Conservation (phyloP, 1,140 invertebrate genomes). For the Myzus persicae region DNA sequence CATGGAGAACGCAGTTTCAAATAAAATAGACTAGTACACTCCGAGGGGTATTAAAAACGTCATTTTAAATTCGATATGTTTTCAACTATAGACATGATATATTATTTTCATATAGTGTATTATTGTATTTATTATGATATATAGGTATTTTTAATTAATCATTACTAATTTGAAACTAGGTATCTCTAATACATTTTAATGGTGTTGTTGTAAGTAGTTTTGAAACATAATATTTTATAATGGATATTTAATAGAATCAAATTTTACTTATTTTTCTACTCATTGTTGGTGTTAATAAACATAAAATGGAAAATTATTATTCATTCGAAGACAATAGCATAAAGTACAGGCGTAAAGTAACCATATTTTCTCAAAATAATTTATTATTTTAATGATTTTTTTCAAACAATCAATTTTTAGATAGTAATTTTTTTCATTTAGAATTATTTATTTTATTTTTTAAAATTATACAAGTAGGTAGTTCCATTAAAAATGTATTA, state of each 20-base stretch:
- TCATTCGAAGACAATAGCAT: no score
- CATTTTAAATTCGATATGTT: background rate
- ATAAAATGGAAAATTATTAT: no score
- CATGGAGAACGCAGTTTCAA: background rate
- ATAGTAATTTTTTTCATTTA: background rate
- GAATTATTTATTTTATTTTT: background rate
- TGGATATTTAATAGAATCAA: no score
- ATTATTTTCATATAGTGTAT: background rate
- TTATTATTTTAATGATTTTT: background rate
- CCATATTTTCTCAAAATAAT: background rate
- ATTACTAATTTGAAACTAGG: background rate
- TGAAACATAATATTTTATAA: no score
- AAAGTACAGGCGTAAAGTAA: no score
- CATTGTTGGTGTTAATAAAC: no score
- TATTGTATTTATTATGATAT: background rate
- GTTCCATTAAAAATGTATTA: background rate
- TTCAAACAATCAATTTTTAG: background rate
- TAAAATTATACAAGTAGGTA: background rate
- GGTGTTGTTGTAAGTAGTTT: no score
- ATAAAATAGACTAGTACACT: background rate
- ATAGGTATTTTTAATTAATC: background rate
- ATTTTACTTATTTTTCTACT: no score
- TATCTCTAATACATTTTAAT: background rate
- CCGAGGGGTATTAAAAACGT: background rate
- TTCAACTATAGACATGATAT: background rate